phyloP scores from a whole-genome alignment of 64 coral and sea anemone species.

The Pachyseris speciosa region DNA sequence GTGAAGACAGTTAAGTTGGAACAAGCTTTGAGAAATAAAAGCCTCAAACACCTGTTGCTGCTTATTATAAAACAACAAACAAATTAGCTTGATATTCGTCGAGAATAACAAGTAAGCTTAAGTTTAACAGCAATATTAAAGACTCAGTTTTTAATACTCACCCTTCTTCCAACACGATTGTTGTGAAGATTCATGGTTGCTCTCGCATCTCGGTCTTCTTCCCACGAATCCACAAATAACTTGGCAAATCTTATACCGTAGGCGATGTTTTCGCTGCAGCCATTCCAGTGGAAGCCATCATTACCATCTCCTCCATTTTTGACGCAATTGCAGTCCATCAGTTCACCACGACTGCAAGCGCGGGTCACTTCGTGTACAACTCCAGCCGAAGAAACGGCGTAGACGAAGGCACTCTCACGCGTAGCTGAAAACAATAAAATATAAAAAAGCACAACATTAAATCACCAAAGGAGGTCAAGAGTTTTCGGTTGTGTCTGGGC shows the following conservation, averaged over 20 bases:
- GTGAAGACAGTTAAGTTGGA: background rate
- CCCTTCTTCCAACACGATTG: constrained; percentile 84
- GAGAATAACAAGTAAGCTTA: background rate
- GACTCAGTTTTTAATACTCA: constrained; percentile 32
- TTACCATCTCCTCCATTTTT: constrained; percentile 16
- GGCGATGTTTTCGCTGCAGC: constrained; percentile 87
- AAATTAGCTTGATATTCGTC: background rate
- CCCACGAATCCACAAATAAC: constrained; percentile 86
- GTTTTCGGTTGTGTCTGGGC: background rate
- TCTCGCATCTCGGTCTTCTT: constrained; percentile 75
- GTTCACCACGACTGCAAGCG: constrained; percentile 78
- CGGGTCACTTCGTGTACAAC: constrained; percentile 91
- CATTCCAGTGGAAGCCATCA: constrained; percentile 81
- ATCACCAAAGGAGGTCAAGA: background rate
- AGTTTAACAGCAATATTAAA: background rate
- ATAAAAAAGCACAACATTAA: background rate
- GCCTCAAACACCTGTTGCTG: no score
- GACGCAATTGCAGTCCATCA: constrained; percentile 75
- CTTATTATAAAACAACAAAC: no score
- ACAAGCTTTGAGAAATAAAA: background rate
- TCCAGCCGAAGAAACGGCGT: constrained; percentile 82
- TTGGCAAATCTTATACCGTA: constrained; percentile 80
- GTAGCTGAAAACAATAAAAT: constrained; percentile 53
- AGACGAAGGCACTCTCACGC: constrained; percentile 90
- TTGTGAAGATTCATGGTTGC: constrained; percentile 98